These are phyloP conservation scores for Hemiscyllium ocellatum DNA, from an alignment of 2,113 vertebrate genomes.

Conservation along the genomic window DNA sequence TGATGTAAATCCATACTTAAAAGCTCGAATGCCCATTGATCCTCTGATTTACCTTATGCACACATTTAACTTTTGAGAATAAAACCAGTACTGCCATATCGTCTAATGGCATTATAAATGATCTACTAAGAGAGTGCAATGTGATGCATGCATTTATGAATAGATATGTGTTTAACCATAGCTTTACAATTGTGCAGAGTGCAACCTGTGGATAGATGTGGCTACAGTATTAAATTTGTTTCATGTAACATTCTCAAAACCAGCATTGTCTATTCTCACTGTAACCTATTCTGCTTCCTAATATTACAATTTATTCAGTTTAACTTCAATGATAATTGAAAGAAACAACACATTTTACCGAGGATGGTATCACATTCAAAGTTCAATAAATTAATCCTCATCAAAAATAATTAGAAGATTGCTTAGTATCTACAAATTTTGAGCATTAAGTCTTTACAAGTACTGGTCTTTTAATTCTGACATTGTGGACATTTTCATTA, in stretches of 20 bases:
- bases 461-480: slow-evolving; percentile 5
- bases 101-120: background rate
- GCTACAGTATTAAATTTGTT: background rate
- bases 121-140: background rate
- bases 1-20: background rate
- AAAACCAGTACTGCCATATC: background rate
- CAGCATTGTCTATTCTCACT: background rate
- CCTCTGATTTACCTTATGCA: background rate
- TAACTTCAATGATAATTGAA: background rate
- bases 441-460: too few species aligned
- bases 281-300: background rate
- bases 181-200: background rate
- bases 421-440: background rate
- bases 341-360: background rate
- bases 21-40: background rate
- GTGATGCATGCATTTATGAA: background rate
- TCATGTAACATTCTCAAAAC: background rate
- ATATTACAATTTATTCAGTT: background rate
- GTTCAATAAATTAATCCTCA: background rate
- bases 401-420: background rate
- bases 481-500: background rate
- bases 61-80: background rate
- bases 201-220: background rate
- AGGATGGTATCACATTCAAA: background rate
- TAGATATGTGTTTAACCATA: background rate